Evolutionary conservation across 2,888 invertebrate genomes (phyloP).

Genomic region (Eupithecia abbreviata): DNA sequence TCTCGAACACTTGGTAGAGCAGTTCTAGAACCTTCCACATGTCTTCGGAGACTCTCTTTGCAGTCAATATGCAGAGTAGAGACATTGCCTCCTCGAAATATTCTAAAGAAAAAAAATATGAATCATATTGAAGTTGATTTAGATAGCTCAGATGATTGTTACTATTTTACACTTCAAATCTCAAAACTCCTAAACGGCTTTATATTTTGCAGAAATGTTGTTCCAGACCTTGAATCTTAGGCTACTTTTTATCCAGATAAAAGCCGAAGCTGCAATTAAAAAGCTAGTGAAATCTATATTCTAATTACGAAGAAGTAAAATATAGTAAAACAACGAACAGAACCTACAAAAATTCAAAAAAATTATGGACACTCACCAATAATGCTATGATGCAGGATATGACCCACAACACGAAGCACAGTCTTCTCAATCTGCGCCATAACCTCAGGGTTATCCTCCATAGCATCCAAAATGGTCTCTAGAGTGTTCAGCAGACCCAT

Average conservation of each 20-base stretch:
- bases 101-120: constrained; percentile 80
- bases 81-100: constrained; percentile 99
- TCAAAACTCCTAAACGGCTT: background rate
- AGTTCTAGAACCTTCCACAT: constrained; percentile 98
- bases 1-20: constrained; percentile 95
- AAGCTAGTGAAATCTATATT: background rate
- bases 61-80: constrained; percentile 95
- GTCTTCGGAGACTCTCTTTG: constrained; percentile 93
- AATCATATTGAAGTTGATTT: background rate
- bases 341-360: background rate
- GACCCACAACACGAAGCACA: constrained; percentile 94
- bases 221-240: background rate
- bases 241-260: background rate
- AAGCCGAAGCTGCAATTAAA: background rate
- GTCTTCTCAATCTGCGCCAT: constrained; percentile 95
- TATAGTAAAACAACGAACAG: background rate
- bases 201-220: background rate
- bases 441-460: constrained; percentile 93
- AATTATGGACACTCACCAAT: constrained; percentile 85
- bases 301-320: background rate
- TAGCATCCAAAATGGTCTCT: constrained; percentile 96
- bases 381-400: constrained; percentile 91
- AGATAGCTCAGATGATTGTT: background rate
- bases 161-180: background rate
- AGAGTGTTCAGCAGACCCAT: constrained; percentile 98